Conservation (phyloP, 2,797 vertebrate genomes). For the Gallinago solitaria region DNA sequence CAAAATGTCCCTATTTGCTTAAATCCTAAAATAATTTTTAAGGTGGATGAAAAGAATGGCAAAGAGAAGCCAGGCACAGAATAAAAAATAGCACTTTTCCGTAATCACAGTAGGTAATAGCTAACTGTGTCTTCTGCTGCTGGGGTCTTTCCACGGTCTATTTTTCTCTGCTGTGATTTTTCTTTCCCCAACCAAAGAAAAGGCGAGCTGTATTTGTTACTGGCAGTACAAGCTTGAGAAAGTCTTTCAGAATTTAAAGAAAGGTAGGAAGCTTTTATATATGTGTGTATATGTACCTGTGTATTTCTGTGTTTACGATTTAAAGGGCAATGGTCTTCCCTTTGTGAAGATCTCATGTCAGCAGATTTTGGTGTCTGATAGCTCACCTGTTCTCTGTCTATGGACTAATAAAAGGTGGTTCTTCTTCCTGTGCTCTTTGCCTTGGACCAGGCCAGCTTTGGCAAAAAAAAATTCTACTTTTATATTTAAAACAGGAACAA, state of each 20-base stretch:
- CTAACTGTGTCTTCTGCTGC: background rate
- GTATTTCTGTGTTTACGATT: background rate
- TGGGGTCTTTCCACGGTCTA: background rate
- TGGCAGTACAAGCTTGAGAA: background rate
- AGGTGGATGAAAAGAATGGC: background rate
- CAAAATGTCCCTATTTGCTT: background rate
- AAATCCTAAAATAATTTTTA: background rate
- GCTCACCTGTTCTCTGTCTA: background rate
- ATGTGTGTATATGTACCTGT: background rate
- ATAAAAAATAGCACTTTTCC: background rate
- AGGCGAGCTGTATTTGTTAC: background rate
- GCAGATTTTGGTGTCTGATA: background rate
- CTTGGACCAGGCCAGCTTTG: background rate
- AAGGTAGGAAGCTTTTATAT: background rate
- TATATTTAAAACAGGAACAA: background rate
- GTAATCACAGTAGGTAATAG: background rate
- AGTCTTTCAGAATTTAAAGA: background rate
- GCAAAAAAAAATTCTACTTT: background rate
- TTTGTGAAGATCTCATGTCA: background rate
- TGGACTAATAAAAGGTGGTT: background rate
- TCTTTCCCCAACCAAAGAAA: background rate
- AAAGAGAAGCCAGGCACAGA: background rate
- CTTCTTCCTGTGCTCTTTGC: background rate
- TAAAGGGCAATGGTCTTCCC: background rate
- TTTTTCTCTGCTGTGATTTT: slow-evolving; percentile 21